Percentiles rank a stretch among this genome's conserved stretches.
Evolutionary conservation across 2,797 vertebrate genomes (phyloP).

Genomic region (Tokudaia tokunoshimensis): DNA sequence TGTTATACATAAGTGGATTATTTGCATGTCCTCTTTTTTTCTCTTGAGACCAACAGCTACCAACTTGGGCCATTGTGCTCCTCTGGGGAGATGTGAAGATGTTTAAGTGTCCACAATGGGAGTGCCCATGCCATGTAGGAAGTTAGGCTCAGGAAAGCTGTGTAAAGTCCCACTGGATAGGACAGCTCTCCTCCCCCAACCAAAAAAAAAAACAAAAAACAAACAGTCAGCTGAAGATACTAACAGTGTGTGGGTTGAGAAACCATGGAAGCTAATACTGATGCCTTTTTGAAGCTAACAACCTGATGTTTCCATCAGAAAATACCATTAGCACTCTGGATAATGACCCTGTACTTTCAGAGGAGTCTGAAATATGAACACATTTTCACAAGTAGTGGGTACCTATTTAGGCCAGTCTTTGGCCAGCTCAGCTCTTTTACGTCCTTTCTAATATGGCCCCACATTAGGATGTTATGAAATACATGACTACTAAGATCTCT

Average conservation of each 20-base stretch:
- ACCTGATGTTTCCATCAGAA: background rate
- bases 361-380: constrained; percentile 19
- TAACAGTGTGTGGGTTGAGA: background rate
- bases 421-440: background rate
- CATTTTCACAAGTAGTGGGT: background rate
- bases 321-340: background rate
- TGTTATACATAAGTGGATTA: background rate
- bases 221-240: background rate
- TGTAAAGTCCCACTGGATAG: background rate
- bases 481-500: background rate
- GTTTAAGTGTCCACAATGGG: background rate
- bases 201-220: background rate
- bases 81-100: background rate
- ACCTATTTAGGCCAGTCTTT: background rate
- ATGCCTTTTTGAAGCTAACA: background rate
- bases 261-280: background rate
- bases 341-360: background rate
- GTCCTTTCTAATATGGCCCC: constrained; percentile 1
- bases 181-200: background rate
- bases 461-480: constrained; percentile 11
- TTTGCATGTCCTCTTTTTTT: background rate
- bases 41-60: background rate
- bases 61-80: background rate
- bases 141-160: background rate
- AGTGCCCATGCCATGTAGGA: background rate